These are phyloP conservation scores for Sinodicranocentrus sp. DNA, from an alignment of 2,888 invertebrate species.

Conservation along the genomic window DNA sequence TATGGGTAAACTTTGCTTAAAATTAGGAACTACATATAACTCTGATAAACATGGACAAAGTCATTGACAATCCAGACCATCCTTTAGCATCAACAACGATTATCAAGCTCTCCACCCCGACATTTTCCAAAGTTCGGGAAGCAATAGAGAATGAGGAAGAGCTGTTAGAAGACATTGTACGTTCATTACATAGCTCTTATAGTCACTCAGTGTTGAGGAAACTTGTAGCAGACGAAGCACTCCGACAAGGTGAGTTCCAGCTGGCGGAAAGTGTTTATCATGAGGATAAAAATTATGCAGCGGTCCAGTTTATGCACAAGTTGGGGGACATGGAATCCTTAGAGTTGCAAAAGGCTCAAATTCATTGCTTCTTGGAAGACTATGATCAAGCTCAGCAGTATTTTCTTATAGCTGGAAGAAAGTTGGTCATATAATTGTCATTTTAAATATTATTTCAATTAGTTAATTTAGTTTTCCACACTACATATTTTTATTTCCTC, in stretches of 20 bases:
- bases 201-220: constrained; percentile 31
- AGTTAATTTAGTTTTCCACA: background rate
- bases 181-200: background rate
- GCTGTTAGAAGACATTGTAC: constrained; percentile 11
- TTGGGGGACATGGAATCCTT: background rate
- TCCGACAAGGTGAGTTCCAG: constrained; percentile 42
- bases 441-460: constrained; percentile 8
- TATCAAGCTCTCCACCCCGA: constrained; percentile 24
- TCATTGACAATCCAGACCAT: constrained; percentile 35
- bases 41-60: constrained; percentile 51
- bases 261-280: constrained; percentile 32
- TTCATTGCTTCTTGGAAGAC: constrained; percentile 28
- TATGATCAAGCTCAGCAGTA: constrained; percentile 47
- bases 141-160: constrained; percentile 29
- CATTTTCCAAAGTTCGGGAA: constrained; percentile 24
- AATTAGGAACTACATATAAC: constrained; percentile 24
- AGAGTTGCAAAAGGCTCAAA: constrained; percentile 35
- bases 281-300: constrained; percentile 35
- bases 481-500: background rate
- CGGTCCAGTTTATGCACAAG: background rate
- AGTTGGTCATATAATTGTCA: constrained; percentile 25
- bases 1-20: background rate
- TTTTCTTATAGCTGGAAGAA: constrained; percentile 39
- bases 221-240: constrained; percentile 54
- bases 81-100: constrained; percentile 25